Percentiles rank a stretch among this genome's conserved stretches.
Conservation (phyloP, 2,113 vertebrate genomes). For the Plestiodon gilberti region DNA sequence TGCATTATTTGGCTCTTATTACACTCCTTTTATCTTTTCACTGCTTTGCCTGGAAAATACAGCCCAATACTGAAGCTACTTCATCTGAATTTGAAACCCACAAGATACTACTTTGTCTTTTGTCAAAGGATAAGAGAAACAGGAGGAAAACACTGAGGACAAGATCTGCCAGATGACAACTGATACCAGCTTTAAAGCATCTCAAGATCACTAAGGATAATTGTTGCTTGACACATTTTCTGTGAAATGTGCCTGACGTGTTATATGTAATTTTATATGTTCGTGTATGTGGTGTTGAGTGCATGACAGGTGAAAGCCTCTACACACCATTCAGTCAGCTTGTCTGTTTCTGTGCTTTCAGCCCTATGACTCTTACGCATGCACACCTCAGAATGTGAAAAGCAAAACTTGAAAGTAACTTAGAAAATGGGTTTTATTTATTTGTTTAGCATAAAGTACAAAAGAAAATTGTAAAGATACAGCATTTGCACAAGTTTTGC, state of each 20-base stretch:
- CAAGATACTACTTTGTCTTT: not conserved
- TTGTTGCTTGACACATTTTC: too few relatives aligned
- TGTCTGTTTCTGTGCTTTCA: too few relatives aligned
- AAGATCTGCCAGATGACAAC: not conserved
- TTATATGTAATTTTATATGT: too few relatives aligned
- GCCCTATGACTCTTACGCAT: not conserved
- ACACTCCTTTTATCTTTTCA: not conserved
- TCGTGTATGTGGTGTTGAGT: too few relatives aligned
- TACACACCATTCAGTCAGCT: too few relatives aligned
- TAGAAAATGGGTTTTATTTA: conserved; percentile 16
- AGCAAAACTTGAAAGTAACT: not conserved
- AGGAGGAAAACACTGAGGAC: not conserved
- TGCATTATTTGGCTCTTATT: not conserved
- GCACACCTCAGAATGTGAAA: not conserved
- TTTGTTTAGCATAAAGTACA: conserved; percentile 37
- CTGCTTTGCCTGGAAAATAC: too few relatives aligned
- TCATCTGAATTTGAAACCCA: not conserved
- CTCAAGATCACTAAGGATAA: too few relatives aligned
- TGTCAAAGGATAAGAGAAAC: not conserved
- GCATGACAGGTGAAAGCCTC: too few relatives aligned
- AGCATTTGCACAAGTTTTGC: conserved; percentile 10
- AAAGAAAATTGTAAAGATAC: conserved; percentile 24
- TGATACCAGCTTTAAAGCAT: too few relatives aligned
- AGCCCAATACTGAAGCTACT: not conserved
- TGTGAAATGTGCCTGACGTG: too few relatives aligned